phyloP scores from a whole-genome alignment of 2,797 vertebrate species.

The Neosilurus hyrtlii region DNA sequence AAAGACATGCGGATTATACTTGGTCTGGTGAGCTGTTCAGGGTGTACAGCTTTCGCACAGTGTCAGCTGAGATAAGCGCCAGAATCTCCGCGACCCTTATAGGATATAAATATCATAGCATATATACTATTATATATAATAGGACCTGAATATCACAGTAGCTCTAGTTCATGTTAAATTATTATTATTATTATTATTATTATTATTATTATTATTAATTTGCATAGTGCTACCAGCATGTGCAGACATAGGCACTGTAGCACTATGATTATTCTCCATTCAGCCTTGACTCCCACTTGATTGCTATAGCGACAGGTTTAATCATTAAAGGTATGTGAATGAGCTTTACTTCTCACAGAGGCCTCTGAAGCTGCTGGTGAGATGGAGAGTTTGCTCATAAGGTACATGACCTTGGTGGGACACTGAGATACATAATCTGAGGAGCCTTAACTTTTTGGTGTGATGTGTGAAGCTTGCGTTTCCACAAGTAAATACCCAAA shows the following conservation, averaged over 20 bases:
- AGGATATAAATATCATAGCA: too few relatives aligned
- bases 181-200: not conserved
- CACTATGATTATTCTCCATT: constrained; percentile 10
- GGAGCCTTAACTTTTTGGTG: not conserved
- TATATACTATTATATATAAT: too few relatives aligned
- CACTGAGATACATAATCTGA: not conserved
- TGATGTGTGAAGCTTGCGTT: not conserved
- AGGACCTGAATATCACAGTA: too few relatives aligned
- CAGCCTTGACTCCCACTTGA: constrained; percentile 43
- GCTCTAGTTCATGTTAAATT: not conserved
- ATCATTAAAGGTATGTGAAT: constrained; percentile 27
- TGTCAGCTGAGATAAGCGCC: too few relatives aligned
- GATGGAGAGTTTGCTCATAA: constrained; percentile 3
- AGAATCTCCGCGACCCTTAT: too few relatives aligned
- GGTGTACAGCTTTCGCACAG: too few relatives aligned
- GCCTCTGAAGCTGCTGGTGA: not conserved
- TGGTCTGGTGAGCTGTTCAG: too few relatives aligned
- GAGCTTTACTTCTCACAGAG: constrained; percentile 6
- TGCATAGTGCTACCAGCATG: not conserved
- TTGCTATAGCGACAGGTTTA: constrained; percentile 27
- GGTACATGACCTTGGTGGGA: constrained; percentile 13
- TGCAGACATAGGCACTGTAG: not conserved
- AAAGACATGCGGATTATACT: too few relatives aligned
- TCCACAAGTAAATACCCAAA: not conserved
- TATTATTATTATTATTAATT: not conserved